Evolutionary conservation across 2,888 invertebrate species (phyloP), one percentile per base, ranked within the genome.

Genomic region (Eurois occulta): DNA sequence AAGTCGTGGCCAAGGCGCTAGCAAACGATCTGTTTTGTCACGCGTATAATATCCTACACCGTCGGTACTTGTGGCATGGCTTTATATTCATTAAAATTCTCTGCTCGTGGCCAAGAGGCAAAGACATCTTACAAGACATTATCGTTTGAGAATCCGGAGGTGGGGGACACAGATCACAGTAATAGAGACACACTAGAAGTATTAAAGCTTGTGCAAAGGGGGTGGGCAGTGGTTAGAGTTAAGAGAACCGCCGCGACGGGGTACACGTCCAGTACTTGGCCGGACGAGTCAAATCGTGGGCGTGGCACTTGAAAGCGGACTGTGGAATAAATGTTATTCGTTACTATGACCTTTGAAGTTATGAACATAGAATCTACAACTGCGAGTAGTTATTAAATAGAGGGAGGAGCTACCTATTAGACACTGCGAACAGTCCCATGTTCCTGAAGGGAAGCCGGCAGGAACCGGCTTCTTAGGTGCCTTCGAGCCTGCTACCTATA

Each of bases 201-300:
- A 87, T 90, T 90, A 90, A 89, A 92, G 91, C 91, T 90, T 92
- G 92, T 91, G 91, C 91, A 86, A 86, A 75, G 73, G 75, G 76
- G 77, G 75, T 71, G 77, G 84, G 75, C 68, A 77, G 83, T 67
- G 64, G 35, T 81, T 75, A 78, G 52, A 78, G 58, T 92, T 94
- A 93, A 89, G 92, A 94, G 91, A 94, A 95, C 77, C 95, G 94
- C 79, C 95, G 91, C 32, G 95, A 90, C 24, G 95, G 94, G 32
- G 93, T 88, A 92, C 95, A 86, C 64, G 91, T 92, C 95, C 95
- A 95, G 87, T 94, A 95, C 86, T 94, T 95, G 93, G 91, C 92
- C 52, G 94, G 91, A 78, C 93, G 94, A 46, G 92, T 89, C 65
- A 92, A 84, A 85, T 95, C 95, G 89, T 94, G 86, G 88, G 91